These are phyloP conservation scores for Drosophila saltans DNA, from an alignment of 1,140 invertebrate genomes.

Conservation along the genomic window DNA sequence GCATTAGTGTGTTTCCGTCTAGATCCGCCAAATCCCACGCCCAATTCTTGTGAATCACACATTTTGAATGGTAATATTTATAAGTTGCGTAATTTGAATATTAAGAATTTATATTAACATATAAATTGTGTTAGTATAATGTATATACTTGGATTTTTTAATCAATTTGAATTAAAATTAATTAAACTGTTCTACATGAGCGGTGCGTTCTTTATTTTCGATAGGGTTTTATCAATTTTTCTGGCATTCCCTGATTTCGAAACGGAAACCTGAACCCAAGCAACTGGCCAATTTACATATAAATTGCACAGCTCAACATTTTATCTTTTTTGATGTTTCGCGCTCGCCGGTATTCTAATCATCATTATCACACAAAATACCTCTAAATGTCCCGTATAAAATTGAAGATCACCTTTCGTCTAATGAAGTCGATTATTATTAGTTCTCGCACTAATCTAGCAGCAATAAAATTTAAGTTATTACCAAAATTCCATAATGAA, in stretches of 20 bases:
- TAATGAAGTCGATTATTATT: slow-evolving; percentile 14
- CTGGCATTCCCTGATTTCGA: slow-evolving; percentile 13
- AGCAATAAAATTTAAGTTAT: slow-evolving; percentile 33
- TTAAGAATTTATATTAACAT: slow-evolving; percentile 2
- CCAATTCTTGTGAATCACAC: slow-evolving; percentile 24
- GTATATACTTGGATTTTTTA: neutral
- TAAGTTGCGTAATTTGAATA: slow-evolving; percentile 23
- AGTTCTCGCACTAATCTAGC: neutral
- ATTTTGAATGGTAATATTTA: neutral
- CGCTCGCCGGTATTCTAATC: slow-evolving; percentile 15
- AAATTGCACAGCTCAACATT: slow-evolving; percentile 9
- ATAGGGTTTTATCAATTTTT: neutral
- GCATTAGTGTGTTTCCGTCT: slow-evolving; percentile 32
- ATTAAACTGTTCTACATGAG: neutral
- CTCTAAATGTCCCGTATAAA: slow-evolving; percentile 24
- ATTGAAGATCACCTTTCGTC: slow-evolving; percentile 3
- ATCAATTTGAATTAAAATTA: neutral
- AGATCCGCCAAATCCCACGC: slow-evolving; percentile 18
- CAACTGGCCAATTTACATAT: slow-evolving; percentile 13
- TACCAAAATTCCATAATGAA: slow-evolving; percentile 22
- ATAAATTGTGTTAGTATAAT: neutral
- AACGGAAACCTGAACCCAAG: slow-evolving; percentile 13
- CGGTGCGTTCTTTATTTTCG: no score
- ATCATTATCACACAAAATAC: slow-evolving; percentile 14
- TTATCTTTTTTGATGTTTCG: slow-evolving; percentile 32